Evolutionary conservation across 2,888 invertebrate species (phyloP).

Genomic region (Enchytraeus crypticus): DNA sequence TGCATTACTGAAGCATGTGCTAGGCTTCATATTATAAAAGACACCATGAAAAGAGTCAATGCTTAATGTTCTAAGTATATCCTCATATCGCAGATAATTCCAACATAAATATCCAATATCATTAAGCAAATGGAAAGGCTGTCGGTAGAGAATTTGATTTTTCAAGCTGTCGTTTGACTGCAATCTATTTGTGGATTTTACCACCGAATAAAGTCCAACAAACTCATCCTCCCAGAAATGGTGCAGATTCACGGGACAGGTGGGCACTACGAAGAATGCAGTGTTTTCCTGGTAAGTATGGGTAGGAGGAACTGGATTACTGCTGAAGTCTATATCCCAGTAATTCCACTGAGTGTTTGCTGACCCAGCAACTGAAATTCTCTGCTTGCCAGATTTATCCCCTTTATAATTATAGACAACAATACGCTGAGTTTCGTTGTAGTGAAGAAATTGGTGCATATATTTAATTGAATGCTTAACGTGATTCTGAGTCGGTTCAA

Average conservation of each 20-base stretch:
- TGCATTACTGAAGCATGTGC: not conserved
- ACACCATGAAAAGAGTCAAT: not conserved
- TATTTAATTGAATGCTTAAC: too few relatives aligned
- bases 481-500: too few relatives aligned
- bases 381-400: too few relatives aligned
- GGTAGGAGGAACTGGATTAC: not conserved
- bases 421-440: too few relatives aligned
- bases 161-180: not conserved
- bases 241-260: not conserved
- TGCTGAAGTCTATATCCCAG: slow-evolving; percentile 5
- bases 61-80: not conserved
- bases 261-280: not conserved
- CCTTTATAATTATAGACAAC: too few relatives aligned
- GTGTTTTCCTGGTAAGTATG: too few relatives aligned
- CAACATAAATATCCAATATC: too few relatives aligned
- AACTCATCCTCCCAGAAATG: not conserved
- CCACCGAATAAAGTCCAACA: not conserved
- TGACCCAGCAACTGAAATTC: slow-evolving; percentile 8
- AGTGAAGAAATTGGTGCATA: too few relatives aligned
- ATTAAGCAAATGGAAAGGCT: too few relatives aligned
- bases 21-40: not conserved
- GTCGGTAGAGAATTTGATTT: not conserved
- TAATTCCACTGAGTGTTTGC: slow-evolving; percentile 2
- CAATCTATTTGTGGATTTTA: not conserved
- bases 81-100: not conserved